A percentile compares a stretch with the other conserved stretches of the same genome.
Conservation (phyloP, 2,888 invertebrate species). For the Anoncus sp. region DNA sequence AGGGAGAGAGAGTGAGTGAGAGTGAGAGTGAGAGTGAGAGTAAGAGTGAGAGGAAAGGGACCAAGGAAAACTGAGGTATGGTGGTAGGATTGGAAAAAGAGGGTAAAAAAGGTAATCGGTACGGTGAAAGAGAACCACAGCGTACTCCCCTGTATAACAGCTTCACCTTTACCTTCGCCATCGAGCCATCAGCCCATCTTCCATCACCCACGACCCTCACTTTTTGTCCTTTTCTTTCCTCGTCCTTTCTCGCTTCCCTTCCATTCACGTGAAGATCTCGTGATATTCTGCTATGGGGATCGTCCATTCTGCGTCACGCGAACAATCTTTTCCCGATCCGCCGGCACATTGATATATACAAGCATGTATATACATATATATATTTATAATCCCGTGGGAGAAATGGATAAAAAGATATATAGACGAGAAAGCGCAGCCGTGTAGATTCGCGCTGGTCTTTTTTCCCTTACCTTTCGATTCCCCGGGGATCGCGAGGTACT, state of each 20-base stretch:
- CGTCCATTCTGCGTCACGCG: slow-evolving; percentile 37
- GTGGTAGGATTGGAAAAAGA: not conserved
- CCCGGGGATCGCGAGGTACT: slow-evolving; percentile 4
- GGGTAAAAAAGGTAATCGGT: slow-evolving; percentile 54
- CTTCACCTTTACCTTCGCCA: slow-evolving; percentile 27
- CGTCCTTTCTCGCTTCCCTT: slow-evolving; percentile 17
- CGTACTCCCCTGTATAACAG: slow-evolving; percentile 9
- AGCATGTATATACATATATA: not conserved
- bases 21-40: slow-evolving; percentile 49
- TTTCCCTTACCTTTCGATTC: slow-evolving; percentile 2
- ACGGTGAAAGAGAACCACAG: slow-evolving; percentile 47
- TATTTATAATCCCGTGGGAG: not conserved
- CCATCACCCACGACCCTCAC: slow-evolving; percentile 31
- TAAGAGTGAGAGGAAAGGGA: slow-evolving; percentile 45
- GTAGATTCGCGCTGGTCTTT: slow-evolving; percentile 24
- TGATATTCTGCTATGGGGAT: slow-evolving; percentile 19
- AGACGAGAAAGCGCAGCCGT: slow-evolving; percentile 1
- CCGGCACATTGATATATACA: slow-evolving; percentile 3
- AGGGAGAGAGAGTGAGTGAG: slow-evolving; percentile 29
- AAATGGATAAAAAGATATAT: slow-evolving; percentile 23
- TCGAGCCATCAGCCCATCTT: slow-evolving; percentile 35
- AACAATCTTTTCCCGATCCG: slow-evolving; percentile 40
- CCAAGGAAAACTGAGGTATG: slow-evolving; percentile 12
- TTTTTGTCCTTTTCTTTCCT: slow-evolving; percentile 7
- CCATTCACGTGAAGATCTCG: slow-evolving; percentile 29